phyloP scores from a whole-genome alignment of 2,888 invertebrate species.

The Ypsolopha sequella region DNA sequence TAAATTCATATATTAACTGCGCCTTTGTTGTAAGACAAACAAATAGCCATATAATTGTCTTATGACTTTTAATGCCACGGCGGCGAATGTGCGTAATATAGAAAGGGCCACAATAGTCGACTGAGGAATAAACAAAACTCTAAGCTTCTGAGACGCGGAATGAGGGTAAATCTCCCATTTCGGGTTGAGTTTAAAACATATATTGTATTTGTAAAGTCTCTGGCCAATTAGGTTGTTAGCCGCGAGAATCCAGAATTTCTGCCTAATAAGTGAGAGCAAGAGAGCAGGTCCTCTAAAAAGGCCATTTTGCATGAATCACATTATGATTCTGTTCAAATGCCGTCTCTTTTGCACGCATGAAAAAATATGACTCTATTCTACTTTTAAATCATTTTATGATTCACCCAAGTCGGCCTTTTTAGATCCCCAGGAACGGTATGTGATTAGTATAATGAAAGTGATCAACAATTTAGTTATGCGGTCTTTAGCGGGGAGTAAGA shows the following conservation, averaged over 20 bases:
- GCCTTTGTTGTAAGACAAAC: slow-evolving; percentile 5
- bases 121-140: slow-evolving; percentile 3
- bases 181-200: slow-evolving; percentile 3
- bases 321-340: no score
- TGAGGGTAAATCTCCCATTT: slow-evolving; percentile 5
- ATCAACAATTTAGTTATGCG: not conserved
- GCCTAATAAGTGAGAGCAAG: slow-evolving; percentile 1
- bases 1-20: no score
- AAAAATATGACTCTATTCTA: no score
- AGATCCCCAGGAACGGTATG: no score
- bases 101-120: no score
- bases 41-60: slow-evolving; percentile 6
- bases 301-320: no score
- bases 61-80: no score
- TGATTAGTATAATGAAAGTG: not conserved
- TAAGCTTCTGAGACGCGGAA: slow-evolving; percentile 4
- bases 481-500: slow-evolving; percentile 1
- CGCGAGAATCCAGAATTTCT: slow-evolving; percentile 5
- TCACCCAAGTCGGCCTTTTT: no score
- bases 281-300: slow-evolving; percentile 3
- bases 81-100: no score
- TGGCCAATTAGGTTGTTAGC: slow-evolving; percentile 1
- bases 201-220: slow-evolving; percentile 2
- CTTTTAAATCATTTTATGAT: no score
- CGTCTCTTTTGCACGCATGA: no score